Percentiles rank a stretch among this genome's conserved stretches.
These are phyloP conservation scores for Bruchidius siliquastri DNA, from an alignment of 2,888 invertebrate genomes.

Conservation along the genomic window DNA sequence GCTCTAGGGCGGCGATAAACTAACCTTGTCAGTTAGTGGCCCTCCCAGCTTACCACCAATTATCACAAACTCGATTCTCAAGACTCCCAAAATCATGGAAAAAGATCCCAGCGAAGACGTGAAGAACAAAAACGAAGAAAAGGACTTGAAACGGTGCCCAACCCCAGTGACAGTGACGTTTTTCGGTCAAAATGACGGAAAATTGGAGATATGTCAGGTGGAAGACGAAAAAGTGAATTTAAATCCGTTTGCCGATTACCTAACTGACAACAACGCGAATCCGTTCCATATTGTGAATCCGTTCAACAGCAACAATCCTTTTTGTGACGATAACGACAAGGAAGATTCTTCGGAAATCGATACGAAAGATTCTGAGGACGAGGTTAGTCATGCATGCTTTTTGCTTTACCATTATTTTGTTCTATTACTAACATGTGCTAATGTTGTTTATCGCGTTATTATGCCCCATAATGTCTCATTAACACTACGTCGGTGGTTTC, in stretches of 20 bases:
- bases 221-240: conserved; percentile 26
- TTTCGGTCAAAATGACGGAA: conserved; percentile 46
- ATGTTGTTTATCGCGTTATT: background rate
- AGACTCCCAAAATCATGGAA: conserved; percentile 30
- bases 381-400: conserved; percentile 13
- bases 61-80: conserved; percentile 21
- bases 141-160: conserved; percentile 41
- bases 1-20: conserved; percentile 62
- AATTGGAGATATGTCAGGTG: conserved; percentile 29
- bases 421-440: background rate
- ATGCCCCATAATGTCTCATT: no score
- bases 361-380: conserved; percentile 20
- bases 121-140: conserved; percentile 25
- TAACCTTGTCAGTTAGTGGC: conserved; percentile 62
- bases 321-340: conserved; percentile 20
- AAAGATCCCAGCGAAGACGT: conserved; percentile 26
- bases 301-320: conserved; percentile 38
- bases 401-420: background rate
- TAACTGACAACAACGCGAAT: conserved; percentile 42
- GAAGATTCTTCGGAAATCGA: conserved; percentile 16
- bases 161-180: conserved; percentile 61
- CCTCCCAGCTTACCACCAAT: conserved; percentile 31
- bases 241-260: conserved; percentile 39
- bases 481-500: no score
- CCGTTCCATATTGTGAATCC: conserved; percentile 41